Base-by-base conservation (phyloP, 2,888 invertebrate species). In the Zaprionus lineosus region DNA sequence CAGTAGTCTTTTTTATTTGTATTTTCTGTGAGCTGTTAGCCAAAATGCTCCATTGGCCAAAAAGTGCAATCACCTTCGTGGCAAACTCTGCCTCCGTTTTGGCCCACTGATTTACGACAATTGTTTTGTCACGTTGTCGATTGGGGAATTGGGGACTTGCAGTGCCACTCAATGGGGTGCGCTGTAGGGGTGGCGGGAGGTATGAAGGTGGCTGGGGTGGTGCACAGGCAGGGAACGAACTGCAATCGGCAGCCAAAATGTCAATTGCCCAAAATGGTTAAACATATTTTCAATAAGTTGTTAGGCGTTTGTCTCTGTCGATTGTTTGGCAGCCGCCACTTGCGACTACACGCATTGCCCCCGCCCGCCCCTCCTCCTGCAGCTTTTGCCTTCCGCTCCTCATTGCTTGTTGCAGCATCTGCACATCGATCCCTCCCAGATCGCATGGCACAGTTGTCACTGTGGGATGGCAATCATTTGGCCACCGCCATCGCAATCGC, bases 271-370 rank as follows among this genome's bases (percentile, higher is more conserved):
- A 82, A 79, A 79, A 79, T 75, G 85, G 83, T 64, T 82, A 75
- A 84, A 83, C 79, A 79, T 83, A 78, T 84, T 84, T 82, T 56
- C 84, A 84, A 79, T 79, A 84, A 82, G 79, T 78, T 74, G 83
- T 74, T 82, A 62, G 84, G 57, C 77, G 72, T 81, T 81, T 81
- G 81, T 81, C 77, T 61, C 53, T 70, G 66, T 66, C 76, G 47
- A 48, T 61, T 51, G 44, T 31, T 19, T 53, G 53, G 44, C 55
- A 37, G 39, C 1, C 37, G 21, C 28, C 29, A 41, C 41, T 41
- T 41, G 41, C 24, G 7, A 15, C 7, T 16, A 26, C 29, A 19
- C 1, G 3, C 12, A 3, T 18, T 2, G 19, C 50, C 28, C 24
- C 56, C 2, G 2, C 18, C 33, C n/a, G 2, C 1, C 16, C 2